Evolutionary conservation across 2,113 vertebrate genomes (phyloP).

Genomic region (Dissostichus mawsoni): DNA sequence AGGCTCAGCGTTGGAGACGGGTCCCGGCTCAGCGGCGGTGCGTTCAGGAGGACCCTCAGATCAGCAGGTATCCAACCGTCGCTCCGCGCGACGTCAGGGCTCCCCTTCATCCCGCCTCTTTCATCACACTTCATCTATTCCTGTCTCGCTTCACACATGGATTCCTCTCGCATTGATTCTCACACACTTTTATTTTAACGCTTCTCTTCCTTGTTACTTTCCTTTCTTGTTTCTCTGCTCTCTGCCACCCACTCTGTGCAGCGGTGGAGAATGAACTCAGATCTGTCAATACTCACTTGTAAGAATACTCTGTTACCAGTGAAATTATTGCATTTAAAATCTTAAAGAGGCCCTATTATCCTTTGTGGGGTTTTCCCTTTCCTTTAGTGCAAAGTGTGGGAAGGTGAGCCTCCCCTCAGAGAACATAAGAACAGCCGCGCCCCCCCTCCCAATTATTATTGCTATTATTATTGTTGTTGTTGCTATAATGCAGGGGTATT

Average conservation of each 20-base stretch:
- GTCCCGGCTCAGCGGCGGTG: constrained; percentile 93
- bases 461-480: too few species aligned
- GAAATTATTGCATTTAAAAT: too few species aligned
- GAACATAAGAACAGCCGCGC: too few species aligned
- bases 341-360: too few species aligned
- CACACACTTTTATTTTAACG: constrained; percentile 35
- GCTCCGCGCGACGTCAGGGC: constrained; percentile 30
- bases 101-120: constrained; percentile 57
- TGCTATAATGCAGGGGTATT: too few species aligned
- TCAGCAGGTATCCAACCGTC: constrained; percentile 87
- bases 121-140: constrained; percentile 58
- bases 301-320: too few species aligned
- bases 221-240: constrained; percentile 35
- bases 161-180: constrained; percentile 44
- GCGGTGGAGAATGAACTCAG: too few species aligned
- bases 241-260: background rate
- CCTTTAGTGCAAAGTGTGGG: too few species aligned
- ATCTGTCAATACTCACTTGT: too few species aligned
- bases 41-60: constrained; percentile 87
- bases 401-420: too few species aligned
- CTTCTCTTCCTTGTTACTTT: constrained; percentile 31
- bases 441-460: too few species aligned
- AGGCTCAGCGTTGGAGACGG: constrained; percentile 92
- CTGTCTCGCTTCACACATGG: constrained; percentile 45
- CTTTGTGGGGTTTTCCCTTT: too few species aligned